phyloP scores from a whole-genome alignment of 2,797 vertebrate genomes.

The Pelodytes ibericus region DNA sequence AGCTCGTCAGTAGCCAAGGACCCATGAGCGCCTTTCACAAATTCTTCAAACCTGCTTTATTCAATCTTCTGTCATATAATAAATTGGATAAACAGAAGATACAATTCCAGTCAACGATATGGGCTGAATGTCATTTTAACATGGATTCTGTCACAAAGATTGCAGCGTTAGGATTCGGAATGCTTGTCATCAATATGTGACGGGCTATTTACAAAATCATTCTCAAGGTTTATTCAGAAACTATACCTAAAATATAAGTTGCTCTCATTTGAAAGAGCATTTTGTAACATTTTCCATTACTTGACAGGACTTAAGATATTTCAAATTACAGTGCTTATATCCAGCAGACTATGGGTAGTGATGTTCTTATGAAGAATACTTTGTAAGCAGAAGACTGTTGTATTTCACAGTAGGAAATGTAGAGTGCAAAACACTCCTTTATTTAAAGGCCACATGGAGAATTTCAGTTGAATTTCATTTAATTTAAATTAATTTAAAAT shows the following conservation, averaged over 20 bases:
- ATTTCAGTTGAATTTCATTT: no score
- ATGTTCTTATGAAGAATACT: no score
- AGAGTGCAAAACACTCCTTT: no score
- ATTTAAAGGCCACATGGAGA: no score
- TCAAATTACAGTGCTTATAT: no score
- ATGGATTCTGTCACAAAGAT: neutral
- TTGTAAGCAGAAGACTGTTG: no score
- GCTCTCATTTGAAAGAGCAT: neutral
- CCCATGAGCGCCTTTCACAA: constrained; percentile 10
- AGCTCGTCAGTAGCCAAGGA: constrained; percentile 29
- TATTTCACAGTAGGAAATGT: no score
- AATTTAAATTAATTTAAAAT: no score
- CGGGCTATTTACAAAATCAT: neutral
- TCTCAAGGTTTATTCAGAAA: no score
- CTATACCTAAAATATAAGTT: neutral
- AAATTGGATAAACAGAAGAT: constrained; percentile 9
- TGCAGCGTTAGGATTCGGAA: neutral
- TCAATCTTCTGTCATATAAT: constrained; percentile 3
- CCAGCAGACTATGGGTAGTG: no score
- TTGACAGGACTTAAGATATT: no score
- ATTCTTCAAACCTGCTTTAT: constrained; percentile 40
- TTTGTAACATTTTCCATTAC: no score
- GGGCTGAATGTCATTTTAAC: neutral
- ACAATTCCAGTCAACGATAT: neutral
- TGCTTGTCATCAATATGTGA: neutral